phyloP scores from a whole-genome alignment of 2,113 vertebrate species.

The Megaceryle torquata region DNA sequence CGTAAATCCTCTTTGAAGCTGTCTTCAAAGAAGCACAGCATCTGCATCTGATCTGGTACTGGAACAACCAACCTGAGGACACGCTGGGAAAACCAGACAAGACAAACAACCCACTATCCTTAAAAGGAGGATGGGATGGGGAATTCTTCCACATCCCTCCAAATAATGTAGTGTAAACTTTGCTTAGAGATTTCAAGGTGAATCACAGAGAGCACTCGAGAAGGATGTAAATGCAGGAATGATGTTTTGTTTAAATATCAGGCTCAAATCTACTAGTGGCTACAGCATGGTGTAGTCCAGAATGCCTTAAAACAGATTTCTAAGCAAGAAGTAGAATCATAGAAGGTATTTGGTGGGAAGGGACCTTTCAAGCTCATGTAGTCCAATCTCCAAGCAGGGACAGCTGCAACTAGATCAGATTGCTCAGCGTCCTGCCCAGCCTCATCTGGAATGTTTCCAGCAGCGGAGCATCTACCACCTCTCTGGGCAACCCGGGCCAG shows the following conservation, averaged over 20 bases:
- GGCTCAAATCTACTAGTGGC: neutral
- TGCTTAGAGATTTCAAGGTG: neutral
- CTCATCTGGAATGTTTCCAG: neutral
- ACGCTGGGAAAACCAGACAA: neutral
- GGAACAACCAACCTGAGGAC: neutral
- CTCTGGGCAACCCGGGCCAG: neutral
- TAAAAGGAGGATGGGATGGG: neutral
- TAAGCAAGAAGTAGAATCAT: neutral
- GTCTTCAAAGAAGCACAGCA: neutral
- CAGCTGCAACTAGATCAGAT: neutral
- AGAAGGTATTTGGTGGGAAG: neutral
- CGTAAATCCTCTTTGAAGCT: neutral
- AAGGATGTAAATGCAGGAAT: neutral
- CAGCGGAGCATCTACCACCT: neutral
- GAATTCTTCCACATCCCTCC: neutral
- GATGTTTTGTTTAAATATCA: neutral
- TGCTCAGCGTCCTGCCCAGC: neutral
- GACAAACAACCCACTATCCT: neutral
- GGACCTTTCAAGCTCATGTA: neutral
- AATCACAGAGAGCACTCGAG: fast-evolving
- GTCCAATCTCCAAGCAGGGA: neutral
- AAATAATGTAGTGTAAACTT: neutral
- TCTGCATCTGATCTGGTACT: neutral
- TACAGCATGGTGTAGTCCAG: neutral
- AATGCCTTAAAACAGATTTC: neutral